Percentiles rank a stretch among this genome's conserved stretches.
These are phyloP conservation scores for Cryptophagus acutangulus DNA, from an alignment of 2,888 invertebrate species.

Conservation along the genomic window DNA sequence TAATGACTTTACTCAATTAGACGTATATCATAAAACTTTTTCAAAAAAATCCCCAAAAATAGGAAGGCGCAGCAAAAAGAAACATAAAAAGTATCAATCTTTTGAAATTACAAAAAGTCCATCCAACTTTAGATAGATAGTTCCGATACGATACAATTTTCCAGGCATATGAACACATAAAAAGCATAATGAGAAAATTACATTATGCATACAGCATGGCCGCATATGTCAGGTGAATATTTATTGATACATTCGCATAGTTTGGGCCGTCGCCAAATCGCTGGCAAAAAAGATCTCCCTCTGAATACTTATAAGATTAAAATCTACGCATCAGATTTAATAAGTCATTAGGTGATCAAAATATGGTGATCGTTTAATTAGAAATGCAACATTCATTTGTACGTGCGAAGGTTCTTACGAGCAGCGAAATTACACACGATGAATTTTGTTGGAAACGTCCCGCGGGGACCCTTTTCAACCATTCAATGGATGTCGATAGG, in stretches of 20 bases:
- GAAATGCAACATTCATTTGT: conserved; percentile 7
- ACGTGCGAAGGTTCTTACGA: conserved; percentile 5
- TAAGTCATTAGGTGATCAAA: conserved; percentile 8
- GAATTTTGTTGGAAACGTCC: too few relatives aligned
- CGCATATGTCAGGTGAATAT: conserved; percentile 34
- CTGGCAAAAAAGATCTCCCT: conserved; percentile 31
- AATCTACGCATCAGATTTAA: conserved; percentile 13
- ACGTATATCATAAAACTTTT: too few relatives aligned
- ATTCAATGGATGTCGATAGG: conserved; percentile 1
- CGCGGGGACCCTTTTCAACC: background rate
- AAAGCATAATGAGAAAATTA: conserved; percentile 31
- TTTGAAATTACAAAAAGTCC: too few relatives aligned
- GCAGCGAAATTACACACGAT: too few relatives aligned
- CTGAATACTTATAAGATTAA: conserved; percentile 21
- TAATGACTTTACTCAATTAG: too few relatives aligned
- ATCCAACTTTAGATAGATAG: too few relatives aligned
- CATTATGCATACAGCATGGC: conserved; percentile 33
- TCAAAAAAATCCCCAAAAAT: too few relatives aligned
- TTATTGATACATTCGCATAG: conserved; percentile 34
- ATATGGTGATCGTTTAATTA: too few relatives aligned
- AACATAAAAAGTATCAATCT: too few relatives aligned
- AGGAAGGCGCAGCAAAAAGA: too few relatives aligned
- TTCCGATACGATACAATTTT: too few relatives aligned
- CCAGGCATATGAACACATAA: conserved; percentile 30
- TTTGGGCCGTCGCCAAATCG: conserved; percentile 36